Conservation (phyloP, 2,888 invertebrate genomes). For the Leptopilina drosophilae region DNA sequence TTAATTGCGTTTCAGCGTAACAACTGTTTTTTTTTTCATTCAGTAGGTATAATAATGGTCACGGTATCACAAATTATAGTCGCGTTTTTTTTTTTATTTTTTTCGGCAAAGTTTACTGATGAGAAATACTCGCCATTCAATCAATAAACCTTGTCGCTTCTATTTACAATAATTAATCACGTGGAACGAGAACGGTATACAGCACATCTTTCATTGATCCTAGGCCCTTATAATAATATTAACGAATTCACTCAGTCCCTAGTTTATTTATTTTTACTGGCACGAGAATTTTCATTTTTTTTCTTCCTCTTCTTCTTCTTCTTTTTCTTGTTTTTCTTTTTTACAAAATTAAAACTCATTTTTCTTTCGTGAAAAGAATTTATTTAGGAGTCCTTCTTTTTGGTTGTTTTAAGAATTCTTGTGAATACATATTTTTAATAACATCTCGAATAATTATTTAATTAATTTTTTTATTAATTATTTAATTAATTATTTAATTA, state of each 20-base stretch:
- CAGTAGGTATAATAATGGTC: slow-evolving; percentile 38
- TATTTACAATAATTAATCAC: slow-evolving; percentile 37
- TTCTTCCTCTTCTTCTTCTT: background rate
- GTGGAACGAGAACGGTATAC: slow-evolving; percentile 28
- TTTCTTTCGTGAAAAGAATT: too few species aligned
- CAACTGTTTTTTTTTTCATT: slow-evolving; percentile 8
- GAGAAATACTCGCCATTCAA: slow-evolving; percentile 35
- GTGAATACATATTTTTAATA: background rate
- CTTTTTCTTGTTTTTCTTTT: too few species aligned
- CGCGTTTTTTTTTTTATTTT: background rate
- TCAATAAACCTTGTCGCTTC: slow-evolving; percentile 38
- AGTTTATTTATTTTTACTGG: background rate
- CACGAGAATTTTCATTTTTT: slow-evolving; percentile 18
- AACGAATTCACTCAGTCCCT: slow-evolving; percentile 30
- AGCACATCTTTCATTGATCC: slow-evolving; percentile 3
- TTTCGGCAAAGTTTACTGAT: slow-evolving; percentile 29
- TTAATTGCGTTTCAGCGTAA: slow-evolving; percentile 41
- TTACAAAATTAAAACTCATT: background rate
- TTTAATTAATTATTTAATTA: too few species aligned
- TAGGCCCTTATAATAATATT: slow-evolving; percentile 17
- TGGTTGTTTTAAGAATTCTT: too few species aligned
- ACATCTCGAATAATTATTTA: too few species aligned
- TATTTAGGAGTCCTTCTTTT: too few species aligned
- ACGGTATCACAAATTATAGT: slow-evolving; percentile 41
- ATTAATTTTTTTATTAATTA: too few species aligned